Percentiles rank a stretch among this genome's conserved stretches.
These are phyloP conservation scores for Diorhabda sublineata DNA, from an alignment of 1,140 invertebrate species.

Conservation along the genomic window DNA sequence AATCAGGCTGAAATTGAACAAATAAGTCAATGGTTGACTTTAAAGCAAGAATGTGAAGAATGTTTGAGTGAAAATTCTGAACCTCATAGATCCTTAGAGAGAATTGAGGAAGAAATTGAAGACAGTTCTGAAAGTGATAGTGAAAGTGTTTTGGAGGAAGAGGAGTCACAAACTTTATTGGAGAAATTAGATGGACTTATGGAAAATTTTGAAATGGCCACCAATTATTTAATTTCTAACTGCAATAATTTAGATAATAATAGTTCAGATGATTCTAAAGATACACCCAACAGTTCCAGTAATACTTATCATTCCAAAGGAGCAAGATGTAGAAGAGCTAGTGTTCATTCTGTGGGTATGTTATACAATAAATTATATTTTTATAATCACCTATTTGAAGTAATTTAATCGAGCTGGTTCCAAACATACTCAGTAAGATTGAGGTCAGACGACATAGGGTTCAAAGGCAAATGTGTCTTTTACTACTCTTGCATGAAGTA, in stretches of 20 bases:
- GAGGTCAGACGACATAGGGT: no score
- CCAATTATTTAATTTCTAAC: conserved; percentile 59
- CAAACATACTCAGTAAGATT: no score
- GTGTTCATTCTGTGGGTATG: conserved; percentile 41
- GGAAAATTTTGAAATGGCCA: conserved; percentile 65
- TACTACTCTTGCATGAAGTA: no score
- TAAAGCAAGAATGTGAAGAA: conserved; percentile 81
- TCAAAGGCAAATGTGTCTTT: no score
- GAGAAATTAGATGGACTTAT: conserved; percentile 61
- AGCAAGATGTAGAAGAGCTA: conserved; percentile 41
- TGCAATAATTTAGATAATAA: conserved; percentile 21
- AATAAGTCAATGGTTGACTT: conserved; percentile 78
- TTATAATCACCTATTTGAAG: no score
- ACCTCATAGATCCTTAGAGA: conserved; percentile 56
- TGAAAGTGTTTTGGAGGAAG: conserved; percentile 47
- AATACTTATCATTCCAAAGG: conserved; percentile 31
- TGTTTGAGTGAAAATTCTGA: conserved; percentile 63
- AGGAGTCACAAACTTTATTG: conserved; percentile 17
- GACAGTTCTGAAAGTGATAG: conserved; percentile 52
- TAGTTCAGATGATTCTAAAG: conserved; percentile 25
- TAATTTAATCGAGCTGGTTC: background rate
- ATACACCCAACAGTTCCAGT: conserved; percentile 37
- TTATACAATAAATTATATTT: conserved; percentile 17
- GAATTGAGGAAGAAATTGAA: conserved; percentile 59
- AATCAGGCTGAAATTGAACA: conserved; percentile 66